These are phyloP conservation scores for Sebastolobus altivelis DNA, from an alignment of 2,797 vertebrate species.

Conservation along the genomic window DNA sequence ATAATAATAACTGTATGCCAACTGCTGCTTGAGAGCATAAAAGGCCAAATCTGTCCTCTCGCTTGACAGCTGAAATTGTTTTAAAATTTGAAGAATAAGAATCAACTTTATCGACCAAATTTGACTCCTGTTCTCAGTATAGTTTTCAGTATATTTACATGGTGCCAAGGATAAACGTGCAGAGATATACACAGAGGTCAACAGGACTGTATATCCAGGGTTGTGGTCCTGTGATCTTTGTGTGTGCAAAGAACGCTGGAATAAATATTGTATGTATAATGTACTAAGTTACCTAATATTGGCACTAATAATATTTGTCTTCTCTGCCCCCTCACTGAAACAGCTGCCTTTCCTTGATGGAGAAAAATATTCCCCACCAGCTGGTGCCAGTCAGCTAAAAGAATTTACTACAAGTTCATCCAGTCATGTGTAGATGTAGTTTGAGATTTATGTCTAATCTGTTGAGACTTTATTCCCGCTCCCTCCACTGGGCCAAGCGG, in stretches of 20 bases:
- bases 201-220: neutral
- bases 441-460: neutral
- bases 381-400: constrained; percentile 56
- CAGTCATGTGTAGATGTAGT: constrained; percentile 30
- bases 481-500: neutral
- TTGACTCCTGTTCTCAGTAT: neutral
- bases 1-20: neutral
- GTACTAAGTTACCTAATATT: neutral
- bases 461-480: neutral
- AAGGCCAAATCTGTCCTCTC: neutral
- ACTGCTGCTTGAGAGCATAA: neutral
- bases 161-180: neutral
- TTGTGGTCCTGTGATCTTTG: neutral
- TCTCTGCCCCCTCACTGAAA: constrained; percentile 55
- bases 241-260: neutral
- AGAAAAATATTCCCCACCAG: constrained; percentile 65
- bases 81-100: neutral
- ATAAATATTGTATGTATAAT: neutral
- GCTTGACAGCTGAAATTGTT: neutral
- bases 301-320: constrained; percentile 28
- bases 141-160: neutral
- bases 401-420: constrained; percentile 50
- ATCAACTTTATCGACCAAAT: neutral
- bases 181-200: neutral
- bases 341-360: constrained; percentile 75